phyloP scores from a whole-genome alignment of 1,140 invertebrate genomes.

The Drosophila insularis region DNA sequence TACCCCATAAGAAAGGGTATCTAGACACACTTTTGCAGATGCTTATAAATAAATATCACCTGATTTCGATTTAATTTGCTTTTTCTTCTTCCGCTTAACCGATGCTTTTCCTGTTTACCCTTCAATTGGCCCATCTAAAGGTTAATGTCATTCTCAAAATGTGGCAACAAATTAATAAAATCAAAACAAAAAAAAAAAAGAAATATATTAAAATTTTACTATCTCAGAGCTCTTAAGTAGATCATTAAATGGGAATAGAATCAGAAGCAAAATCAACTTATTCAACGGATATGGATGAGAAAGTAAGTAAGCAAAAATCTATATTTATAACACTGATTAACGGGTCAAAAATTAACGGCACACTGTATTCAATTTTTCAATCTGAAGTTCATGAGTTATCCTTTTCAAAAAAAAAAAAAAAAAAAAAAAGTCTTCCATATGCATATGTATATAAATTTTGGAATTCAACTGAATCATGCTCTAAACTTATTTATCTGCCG shows the following conservation, averaged over 20 bases:
- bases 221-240: neutral
- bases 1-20: no score
- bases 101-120: neutral
- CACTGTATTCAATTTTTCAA: no score
- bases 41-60: no score
- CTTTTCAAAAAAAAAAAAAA: no score
- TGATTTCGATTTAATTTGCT: no score
- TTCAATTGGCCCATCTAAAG: neutral
- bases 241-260: neutral
- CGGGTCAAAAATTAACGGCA: slow-evolving; percentile 3
- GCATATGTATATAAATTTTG: neutral
- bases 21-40: no score
- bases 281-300: neutral
- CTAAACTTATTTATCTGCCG: neutral
- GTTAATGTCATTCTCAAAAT: neutral
- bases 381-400: slow-evolving; percentile 32
- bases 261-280: neutral
- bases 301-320: neutral
- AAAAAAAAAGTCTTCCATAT: neutral
- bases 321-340: neutral
- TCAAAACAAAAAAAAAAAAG: neutral
- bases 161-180: slow-evolving; percentile 7
- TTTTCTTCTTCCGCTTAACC: neutral
- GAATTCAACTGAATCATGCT: slow-evolving; percentile 13
- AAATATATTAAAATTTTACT: neutral